Evolutionary conservation across 2,797 vertebrate genomes (phyloP), one percentile per base, ranked within the genome.

Genomic region (Tinamus major): DNA sequence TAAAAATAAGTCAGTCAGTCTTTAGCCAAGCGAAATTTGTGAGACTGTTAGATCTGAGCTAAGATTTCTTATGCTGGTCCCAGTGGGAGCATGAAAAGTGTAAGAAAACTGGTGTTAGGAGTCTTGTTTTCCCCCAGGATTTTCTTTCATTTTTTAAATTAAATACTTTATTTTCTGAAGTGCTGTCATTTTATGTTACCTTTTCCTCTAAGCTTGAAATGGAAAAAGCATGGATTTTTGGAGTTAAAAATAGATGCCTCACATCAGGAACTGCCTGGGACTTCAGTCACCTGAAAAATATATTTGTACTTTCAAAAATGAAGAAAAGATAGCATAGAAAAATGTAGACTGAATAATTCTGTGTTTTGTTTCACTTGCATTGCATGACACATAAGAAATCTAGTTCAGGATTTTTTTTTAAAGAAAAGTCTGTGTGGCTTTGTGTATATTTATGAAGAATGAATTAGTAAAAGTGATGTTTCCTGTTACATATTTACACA

Each of bases 131-230:
- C 71, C 62, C 41, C 29, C 53, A n/a, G 10, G 18, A 39, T 83
- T 91, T 89, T 89, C 46, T 75, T 83, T 71, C 62, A 80, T 91
- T 80, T 27, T 41, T 77, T 75, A 76, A 83, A 69, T 48, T 59
- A 72, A 24, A 2, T 58, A 80, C 33, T 90, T 79, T 44, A 39
- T 12, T 82, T 92, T 75, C 56, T 85, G 61, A 77, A 76, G 29
- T n/a, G n/a, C 23, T 92, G 39, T 77, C 24, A 51, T 74, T 89
- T 92, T 70, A 55, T 55, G 58, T 49, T 49, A 16, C n/a, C 13
- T 56, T 87, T 48, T 56, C 15, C 56, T 46, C 24, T 71, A 55
- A 91, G 49, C 39, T 58, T 76, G 31, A 89, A 80, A 56, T 48
- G 21, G 26, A 27, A 83, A 64, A 62, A 6, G 4, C 6, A n/a